A percentile compares a stretch with the other conserved stretches of the same genome.
phyloP scores from a whole-genome alignment of 2,113 vertebrate genomes.

The Thalassarche chlororhynchos region DNA sequence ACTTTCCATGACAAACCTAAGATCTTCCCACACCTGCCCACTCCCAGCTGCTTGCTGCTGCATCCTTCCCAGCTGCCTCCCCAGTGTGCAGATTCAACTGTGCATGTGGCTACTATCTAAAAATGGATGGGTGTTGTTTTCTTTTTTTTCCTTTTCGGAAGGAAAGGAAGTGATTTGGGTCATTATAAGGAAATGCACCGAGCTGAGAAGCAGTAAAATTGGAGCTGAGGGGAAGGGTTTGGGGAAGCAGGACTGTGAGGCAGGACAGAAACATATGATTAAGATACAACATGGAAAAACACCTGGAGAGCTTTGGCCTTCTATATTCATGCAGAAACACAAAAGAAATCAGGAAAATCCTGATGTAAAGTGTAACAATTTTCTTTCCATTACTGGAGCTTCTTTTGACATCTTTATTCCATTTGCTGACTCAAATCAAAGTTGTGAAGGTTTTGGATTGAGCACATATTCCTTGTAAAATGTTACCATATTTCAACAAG shows the following conservation, averaged over 20 bases:
- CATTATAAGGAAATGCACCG: background rate
- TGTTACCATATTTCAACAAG: background rate
- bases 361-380: background rate
- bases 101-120: conserved; percentile 5
- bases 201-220: conserved; percentile 10
- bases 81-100: background rate
- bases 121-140: background rate
- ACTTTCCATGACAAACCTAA: conserved; percentile 21
- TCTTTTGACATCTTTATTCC: background rate
- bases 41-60: background rate
- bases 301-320: background rate
- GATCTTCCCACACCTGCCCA: conserved; percentile 40
- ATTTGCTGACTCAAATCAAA: background rate
- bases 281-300: background rate
- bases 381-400: background rate
- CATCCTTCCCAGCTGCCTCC: background rate
- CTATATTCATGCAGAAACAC: background rate
- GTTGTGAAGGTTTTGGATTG: background rate
- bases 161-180: conserved; percentile 33
- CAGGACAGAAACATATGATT: background rate
- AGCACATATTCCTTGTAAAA: background rate
- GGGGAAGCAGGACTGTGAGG: background rate
- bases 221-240: background rate
- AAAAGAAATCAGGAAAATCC: background rate
- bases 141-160: background rate